Percentiles rank a stretch among this genome's conserved stretches.
Evolutionary conservation across 1,140 invertebrate species (phyloP).

Genomic region (Cydia fagiglandana): DNA sequence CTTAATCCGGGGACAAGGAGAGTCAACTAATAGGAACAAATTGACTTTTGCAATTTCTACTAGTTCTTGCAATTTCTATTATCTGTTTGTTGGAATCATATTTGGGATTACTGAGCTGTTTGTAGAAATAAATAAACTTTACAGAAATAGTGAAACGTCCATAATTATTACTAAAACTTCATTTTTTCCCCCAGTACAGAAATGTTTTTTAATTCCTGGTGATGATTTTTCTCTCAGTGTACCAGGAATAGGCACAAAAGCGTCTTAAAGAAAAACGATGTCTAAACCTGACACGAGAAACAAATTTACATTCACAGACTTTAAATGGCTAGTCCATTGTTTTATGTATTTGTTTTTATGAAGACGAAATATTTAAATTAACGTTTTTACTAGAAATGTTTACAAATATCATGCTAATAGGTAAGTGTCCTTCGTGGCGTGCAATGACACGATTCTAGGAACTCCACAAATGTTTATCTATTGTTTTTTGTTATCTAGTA

Average conservation of each 20-base stretch:
- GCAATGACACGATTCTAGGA: constrained; percentile 10
- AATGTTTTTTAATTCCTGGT: no score
- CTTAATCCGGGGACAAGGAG: no score
- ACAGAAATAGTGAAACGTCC: no score
- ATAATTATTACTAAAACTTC: no score
- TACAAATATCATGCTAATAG: constrained; percentile 28
- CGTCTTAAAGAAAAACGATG: constrained; percentile 5
- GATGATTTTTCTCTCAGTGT: no score
- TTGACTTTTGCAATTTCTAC: no score
- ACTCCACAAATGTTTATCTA: background rate
- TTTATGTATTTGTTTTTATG: background rate
- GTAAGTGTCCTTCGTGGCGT: background rate
- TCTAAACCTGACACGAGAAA: constrained; percentile 2
- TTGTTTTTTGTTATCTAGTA: background rate
- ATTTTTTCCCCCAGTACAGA: no score
- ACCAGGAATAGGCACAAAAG: constrained; percentile 11
- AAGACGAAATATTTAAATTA: constrained; percentile 16
- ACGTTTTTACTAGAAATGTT: constrained; percentile 10
- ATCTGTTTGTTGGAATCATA: no score
- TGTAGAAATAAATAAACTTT: no score
- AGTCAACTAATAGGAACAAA: no score
- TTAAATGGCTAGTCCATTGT: constrained; percentile 15
- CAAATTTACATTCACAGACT: background rate
- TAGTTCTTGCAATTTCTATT: no score
- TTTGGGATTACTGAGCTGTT: no score